phyloP scores from a whole-genome alignment of 1,140 invertebrate species.

The Halyomorpha halys region DNA sequence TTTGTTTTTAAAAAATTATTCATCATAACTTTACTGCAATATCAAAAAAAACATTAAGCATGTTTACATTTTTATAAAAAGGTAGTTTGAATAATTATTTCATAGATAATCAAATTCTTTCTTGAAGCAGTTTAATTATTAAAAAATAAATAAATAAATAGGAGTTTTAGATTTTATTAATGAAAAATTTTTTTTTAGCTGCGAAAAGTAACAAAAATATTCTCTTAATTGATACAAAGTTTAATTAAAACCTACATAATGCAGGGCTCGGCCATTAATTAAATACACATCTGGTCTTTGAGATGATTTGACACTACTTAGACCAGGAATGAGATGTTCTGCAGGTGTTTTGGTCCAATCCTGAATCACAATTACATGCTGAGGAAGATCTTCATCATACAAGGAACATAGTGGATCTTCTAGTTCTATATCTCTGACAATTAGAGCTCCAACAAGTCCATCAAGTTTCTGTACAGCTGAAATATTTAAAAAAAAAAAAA shows the following conservation, averaged over 20 bases:
- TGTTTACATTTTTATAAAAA: no score
- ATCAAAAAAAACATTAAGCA: no score
- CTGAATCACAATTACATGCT: constrained; percentile 58
- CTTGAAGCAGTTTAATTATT: no score
- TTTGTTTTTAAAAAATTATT: no score
- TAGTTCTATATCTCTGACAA: constrained; percentile 47
- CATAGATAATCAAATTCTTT: no score
- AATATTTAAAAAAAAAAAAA: background rate
- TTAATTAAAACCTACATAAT: background rate
- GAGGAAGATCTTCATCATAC: constrained; percentile 58
- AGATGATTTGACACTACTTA: background rate
- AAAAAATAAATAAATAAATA: no score
- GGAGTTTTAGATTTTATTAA: no score
- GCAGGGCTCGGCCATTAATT: background rate
- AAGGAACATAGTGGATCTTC: constrained; percentile 47
- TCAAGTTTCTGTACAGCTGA: constrained; percentile 70
- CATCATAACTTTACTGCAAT: no score
- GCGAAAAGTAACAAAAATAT: no score
- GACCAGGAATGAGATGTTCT: constrained; percentile 50
- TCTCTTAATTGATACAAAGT: no score
- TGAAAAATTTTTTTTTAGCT: no score
- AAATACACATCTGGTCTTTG: background rate
- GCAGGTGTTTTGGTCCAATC: constrained; percentile 69
- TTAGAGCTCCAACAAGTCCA: constrained; percentile 63
- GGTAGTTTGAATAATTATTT: no score